Evolutionary conservation across 2,113 vertebrate genomes (phyloP).

Genomic region (Lasiurus borealis): DNA sequence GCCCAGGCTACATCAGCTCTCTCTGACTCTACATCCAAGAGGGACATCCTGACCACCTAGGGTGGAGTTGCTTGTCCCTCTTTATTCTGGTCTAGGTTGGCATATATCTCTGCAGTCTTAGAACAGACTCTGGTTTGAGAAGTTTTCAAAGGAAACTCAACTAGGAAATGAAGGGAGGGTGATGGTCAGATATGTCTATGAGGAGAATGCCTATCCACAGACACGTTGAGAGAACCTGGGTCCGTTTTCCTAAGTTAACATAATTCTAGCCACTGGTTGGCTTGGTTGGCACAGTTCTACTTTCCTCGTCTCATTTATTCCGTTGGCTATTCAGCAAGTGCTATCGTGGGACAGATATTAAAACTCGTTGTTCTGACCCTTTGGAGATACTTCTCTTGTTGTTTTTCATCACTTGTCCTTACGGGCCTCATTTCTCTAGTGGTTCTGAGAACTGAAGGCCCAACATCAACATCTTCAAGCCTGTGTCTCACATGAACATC

Average conservation of each 20-base stretch:
- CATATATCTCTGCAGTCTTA: background rate
- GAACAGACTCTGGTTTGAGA: background rate
- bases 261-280: background rate
- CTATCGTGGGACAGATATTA: background rate
- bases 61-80: background rate
- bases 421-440: background rate
- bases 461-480: background rate
- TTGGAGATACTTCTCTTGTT: background rate
- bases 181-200: background rate
- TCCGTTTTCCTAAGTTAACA: background rate
- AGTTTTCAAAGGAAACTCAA: constrained; percentile 52
- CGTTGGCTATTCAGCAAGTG: constrained; percentile 7
- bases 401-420: background rate
- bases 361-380: background rate
- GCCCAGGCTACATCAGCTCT: background rate
- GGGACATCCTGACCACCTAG: background rate
- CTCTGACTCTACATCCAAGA: background rate
- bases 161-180: background rate
- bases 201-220: background rate
- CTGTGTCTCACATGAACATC: constrained; percentile 12
- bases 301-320: constrained; percentile 37
- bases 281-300: constrained; percentile 37
- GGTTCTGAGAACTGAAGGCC: background rate
- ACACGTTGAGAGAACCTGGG: background rate
- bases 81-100: background rate